phyloP scores from a whole-genome alignment of 2,888 invertebrate genomes.

The Chouioia cunea region DNA sequence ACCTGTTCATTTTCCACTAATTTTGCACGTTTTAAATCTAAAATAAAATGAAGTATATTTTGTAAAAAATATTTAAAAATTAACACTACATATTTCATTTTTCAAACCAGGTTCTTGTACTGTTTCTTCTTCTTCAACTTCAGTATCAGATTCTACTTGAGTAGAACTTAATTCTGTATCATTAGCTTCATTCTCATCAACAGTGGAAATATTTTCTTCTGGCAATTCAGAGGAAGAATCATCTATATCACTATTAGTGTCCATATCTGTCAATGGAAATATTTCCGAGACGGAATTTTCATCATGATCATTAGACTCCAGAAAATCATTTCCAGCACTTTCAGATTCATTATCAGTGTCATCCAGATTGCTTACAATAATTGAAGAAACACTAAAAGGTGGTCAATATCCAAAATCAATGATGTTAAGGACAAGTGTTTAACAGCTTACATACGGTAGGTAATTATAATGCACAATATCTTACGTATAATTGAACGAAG shows the following conservation, averaged over 20 bases:
- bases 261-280: slow-evolving; percentile 12
- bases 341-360: slow-evolving; percentile 20
- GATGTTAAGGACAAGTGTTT: background rate
- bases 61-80: background rate
- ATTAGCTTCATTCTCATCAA: slow-evolving; percentile 9
- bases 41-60: slow-evolving; percentile 19
- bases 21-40: slow-evolving; percentile 24
- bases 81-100: background rate
- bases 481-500: slow-evolving; percentile 24
- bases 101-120: slow-evolving; percentile 6
- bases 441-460: too few species aligned
- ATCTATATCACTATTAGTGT: slow-evolving; percentile 26
- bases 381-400: slow-evolving; percentile 3
- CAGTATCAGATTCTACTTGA: slow-evolving; percentile 12
- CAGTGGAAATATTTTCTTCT: slow-evolving; percentile 5
- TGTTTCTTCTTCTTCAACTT: slow-evolving; percentile 5
- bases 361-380: slow-evolving; percentile 16
- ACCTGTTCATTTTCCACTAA: slow-evolving; percentile 8
- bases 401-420: background rate
- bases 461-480: too few species aligned
- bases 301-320: slow-evolving; percentile 1
- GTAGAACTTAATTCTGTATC: background rate
- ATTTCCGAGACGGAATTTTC: slow-evolving; percentile 17
- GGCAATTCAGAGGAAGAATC: slow-evolving; percentile 1
- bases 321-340: background rate